Percentiles rank a stretch among this genome's conserved stretches.
Conservation (phyloP, 1,140 invertebrate genomes). For the Sitodiplosis mosellana region DNA sequence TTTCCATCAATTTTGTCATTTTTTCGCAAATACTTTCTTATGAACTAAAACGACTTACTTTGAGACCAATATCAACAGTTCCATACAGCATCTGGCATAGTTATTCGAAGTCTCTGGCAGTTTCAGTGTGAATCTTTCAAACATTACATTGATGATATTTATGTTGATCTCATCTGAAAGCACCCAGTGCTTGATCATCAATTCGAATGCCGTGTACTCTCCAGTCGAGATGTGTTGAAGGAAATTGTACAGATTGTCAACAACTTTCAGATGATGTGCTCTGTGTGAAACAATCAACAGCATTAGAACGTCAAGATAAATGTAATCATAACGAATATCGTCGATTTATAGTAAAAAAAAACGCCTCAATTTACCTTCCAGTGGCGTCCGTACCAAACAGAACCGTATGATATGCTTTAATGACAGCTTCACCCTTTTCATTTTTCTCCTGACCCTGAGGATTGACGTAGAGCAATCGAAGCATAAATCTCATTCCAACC, state of each 20-base stretch:
- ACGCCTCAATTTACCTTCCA: constrained; percentile 7
- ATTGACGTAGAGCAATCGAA: constrained; percentile 50
- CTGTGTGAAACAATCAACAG: constrained; percentile 12
- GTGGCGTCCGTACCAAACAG: constrained; percentile 17
- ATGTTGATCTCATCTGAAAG: constrained; percentile 35
- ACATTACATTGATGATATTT: constrained; percentile 43
- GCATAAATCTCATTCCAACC: constrained; percentile 50
- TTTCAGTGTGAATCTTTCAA: constrained; percentile 63
- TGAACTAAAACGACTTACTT: constrained; percentile 21
- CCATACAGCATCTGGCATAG: constrained; percentile 48
- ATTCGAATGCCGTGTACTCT: constrained; percentile 48
- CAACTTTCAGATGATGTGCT: constrained; percentile 29
- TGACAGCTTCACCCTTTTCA: constrained; percentile 35
- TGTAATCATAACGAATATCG: constrained; percentile 3
- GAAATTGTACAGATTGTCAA: constrained; percentile 41
- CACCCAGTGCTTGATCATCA: constrained; percentile 47
- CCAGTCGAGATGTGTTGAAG: constrained; percentile 34
- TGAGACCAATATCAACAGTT: constrained; percentile 55
- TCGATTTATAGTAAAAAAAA: not conserved
- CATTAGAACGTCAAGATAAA: no score
- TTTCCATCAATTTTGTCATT: no score
- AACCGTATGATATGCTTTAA: constrained; percentile 29
- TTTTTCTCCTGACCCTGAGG: constrained; percentile 15
- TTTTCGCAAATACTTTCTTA: no score
- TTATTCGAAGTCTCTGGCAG: constrained; percentile 43